Percentiles rank a stretch among this genome's conserved stretches.
phyloP scores from a whole-genome alignment of 2,797 vertebrate genomes.

The Poecilia gillii region DNA sequence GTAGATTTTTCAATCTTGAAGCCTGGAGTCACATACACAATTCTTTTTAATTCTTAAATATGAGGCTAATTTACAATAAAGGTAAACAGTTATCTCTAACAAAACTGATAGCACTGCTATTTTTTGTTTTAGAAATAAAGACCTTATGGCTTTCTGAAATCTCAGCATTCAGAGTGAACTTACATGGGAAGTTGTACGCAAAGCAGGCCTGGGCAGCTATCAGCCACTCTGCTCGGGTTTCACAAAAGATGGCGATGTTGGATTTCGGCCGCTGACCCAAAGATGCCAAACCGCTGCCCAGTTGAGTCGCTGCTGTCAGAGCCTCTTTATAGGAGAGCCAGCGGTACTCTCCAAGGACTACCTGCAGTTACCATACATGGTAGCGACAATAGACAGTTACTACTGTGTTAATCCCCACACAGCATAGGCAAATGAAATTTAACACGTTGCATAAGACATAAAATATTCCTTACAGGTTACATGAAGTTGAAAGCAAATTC shows the following conservation, averaged over 20 bases:
- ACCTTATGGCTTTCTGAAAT: neutral
- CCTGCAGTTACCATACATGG: constrained; percentile 71
- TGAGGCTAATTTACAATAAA: neutral
- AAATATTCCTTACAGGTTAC: no score
- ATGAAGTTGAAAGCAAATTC: no score
- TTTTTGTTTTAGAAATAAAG: neutral
- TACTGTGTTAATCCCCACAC: no score
- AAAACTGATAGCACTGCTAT: neutral
- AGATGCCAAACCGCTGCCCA: constrained; percentile 88
- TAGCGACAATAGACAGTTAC: no score
- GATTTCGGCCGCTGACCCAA: constrained; percentile 88
- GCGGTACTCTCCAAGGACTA: constrained; percentile 90
- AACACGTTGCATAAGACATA: no score
- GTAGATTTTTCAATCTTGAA: neutral
- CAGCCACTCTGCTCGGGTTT: constrained; percentile 95
- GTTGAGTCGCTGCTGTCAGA: constrained; percentile 79
- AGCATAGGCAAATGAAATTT: no score
- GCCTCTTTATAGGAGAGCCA: constrained; percentile 91
- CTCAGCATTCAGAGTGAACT: constrained; percentile 55
- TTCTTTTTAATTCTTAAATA: neutral
- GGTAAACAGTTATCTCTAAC: neutral
- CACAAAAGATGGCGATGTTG: constrained; percentile 95
- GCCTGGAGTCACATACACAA: neutral
- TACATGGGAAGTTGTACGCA: constrained; percentile 92
- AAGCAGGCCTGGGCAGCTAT: constrained; percentile 94